Base-by-base conservation (phyloP, 37 sponge, comb jelly and placozoan genomes). In the Dysidea cf. avara region DNA sequence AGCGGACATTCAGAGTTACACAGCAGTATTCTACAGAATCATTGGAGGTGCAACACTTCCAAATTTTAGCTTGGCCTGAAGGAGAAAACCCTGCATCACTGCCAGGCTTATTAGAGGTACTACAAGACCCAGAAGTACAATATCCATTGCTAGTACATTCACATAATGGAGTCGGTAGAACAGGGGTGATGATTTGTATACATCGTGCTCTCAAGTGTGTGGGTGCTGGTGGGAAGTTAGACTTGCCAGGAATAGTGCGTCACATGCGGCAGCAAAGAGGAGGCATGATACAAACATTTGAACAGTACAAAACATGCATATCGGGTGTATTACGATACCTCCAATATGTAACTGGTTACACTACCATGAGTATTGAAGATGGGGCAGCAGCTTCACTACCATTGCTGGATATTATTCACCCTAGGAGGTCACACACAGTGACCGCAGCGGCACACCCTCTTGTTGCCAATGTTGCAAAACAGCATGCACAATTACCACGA, bases 61-160 rank as follows among this genome's bases (percentile, higher is more conserved):
- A 82, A 65, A 86, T 71, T 68, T 48, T 47, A 9, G 48, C 20
- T 48, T 91, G 92, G 92, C 80, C 83, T 9, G 83, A 91, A 20
- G 77, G 70, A 49, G 83, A 83, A 28, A 76, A 35, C n/a, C 92
- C 92, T 2, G 51, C 72, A 16, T 24, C 38, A 32, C 51, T 83
- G 2, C 52, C 33, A 1, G 26, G 40, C 14, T 71, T 91, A 26
- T 46, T n/a, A n/a, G n/a, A n/a, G n/a, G n/a, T n/a, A n/a, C n/a
- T n/a, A n/a, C n/a, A n/a, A n/a, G n/a, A n/a, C n/a, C n/a, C n/a
- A n/a, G n/a, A n/a, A n/a, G 62, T 16, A 20, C 59, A 53, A 29
- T 30, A 48, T 16, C 88, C 88, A 3, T 56, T 87, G 25, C 28
- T 87, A 0, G 73, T 77, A 5, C 88, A 87, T 55, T 87, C 83